A percentile compares a stretch with the other conserved stretches of the same genome.
Evolutionary conservation across 2,888 invertebrate genomes (phyloP).

Genomic region (Cephus sareptanus): DNA sequence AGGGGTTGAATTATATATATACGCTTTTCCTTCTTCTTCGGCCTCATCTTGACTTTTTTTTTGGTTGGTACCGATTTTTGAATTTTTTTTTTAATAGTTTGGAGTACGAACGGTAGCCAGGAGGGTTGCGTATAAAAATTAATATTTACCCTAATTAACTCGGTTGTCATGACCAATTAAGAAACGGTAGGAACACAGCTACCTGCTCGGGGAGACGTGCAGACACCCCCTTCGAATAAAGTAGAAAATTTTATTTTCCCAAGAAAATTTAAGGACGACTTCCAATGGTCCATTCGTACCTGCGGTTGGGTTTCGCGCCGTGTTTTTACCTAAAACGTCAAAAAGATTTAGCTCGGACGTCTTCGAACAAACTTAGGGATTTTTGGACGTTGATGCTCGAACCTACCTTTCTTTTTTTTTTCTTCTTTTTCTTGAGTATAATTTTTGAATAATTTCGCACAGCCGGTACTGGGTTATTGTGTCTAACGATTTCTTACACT

Average conservation of each 20-base stretch:
- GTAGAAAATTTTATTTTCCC: conserved; percentile 54
- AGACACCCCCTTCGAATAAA: conserved; percentile 39
- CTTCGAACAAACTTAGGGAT: conserved; percentile 37
- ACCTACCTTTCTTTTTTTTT: conserved; percentile 5
- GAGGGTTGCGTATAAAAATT: conserved; percentile 41
- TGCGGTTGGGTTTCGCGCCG: conserved; percentile 45
- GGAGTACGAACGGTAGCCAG: conserved; percentile 23
- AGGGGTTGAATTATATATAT: conserved; percentile 13
- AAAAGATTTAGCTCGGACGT: conserved; percentile 51
- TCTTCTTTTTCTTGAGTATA: conserved; percentile 26
- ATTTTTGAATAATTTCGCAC: conserved; percentile 47
- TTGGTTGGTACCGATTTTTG: neutral
- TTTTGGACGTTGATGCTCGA: conserved; percentile 43
- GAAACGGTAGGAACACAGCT: conserved; percentile 7
- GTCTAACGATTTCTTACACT: neutral
- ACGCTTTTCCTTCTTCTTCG: neutral
- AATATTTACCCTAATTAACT: conserved; percentile 50
- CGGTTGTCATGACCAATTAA: conserved; percentile 19
- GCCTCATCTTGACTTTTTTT: neutral
- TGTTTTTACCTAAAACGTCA: conserved; percentile 51
- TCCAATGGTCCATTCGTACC: neutral
- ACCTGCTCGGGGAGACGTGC: neutral
- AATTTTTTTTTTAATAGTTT: neutral
- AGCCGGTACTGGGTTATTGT: conserved; percentile 1
- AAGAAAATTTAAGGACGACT: conserved; percentile 18